Evolutionary conservation across 2,113 vertebrate species (phyloP), one percentile per base, ranked within the genome.

Genomic region (Nycticorax nycticorax): DNA sequence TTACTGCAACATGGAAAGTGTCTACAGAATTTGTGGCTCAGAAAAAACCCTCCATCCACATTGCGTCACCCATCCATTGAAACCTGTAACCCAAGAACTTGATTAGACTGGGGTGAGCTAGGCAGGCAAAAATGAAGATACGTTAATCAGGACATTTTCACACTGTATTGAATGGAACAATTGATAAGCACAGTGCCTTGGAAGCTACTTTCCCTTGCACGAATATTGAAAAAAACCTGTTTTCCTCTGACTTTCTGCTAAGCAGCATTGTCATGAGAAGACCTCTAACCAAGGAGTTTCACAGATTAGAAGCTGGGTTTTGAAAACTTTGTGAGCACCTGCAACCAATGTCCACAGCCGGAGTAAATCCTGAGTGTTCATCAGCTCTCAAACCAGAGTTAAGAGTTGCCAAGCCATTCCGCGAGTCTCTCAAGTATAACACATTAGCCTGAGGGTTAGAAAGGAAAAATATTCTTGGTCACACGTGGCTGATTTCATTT

Each of bases 71-170:
- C 32, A 82, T 88, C 88, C 85, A 93, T 32, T 77, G 76, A 96
- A 96, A 95, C 9, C 22, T 80, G 9, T 52, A 79, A 95, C 67
- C 50, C 15, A 30, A 87, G 48, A 95, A 94, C 24, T 89, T 96
- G 37, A 62, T 88, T 78, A 87, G 87, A 85, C 48, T 88, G 39
- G 71, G 82, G 39, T 50, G 20, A 91, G 7, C 9, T 45, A 30
- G 24, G n/a, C 16, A 87, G 32, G 26, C 11, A 76, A 66, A 84
- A 93, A 48, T 2, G 1, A 47, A 82, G 15, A 67, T 15, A 27
- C 0, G 0, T 55, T 85, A 85, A 28, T 33, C 32, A 59, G 14
- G 41, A 32, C 45, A 75, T 68, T 87, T 93, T 71, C 45, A 82
- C 30, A 57, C 60, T 4, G 2, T 13, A 56, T 37, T 68, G 43